Percentiles rank a stretch among this genome's conserved stretches.
Conservation (phyloP, 2,888 invertebrate genomes). For the Seira musarum region DNA sequence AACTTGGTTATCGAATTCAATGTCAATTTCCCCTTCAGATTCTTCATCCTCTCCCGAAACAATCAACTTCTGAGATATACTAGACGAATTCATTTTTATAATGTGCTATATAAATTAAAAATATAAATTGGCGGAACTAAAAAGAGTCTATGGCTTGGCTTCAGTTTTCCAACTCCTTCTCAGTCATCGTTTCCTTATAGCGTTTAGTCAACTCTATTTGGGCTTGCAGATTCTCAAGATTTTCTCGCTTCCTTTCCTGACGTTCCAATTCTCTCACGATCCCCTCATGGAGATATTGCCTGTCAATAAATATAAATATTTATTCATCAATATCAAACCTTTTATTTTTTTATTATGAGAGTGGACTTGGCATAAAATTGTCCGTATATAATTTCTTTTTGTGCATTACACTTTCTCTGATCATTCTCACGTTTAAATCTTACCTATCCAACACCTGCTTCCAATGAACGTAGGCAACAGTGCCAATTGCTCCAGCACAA, state of each 20-base stretch:
- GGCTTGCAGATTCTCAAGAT: conserved; percentile 45
- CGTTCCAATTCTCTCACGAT: conserved; percentile 49
- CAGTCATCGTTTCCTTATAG: conserved; percentile 40
- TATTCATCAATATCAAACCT: too few species aligned
- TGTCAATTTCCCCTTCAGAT: conserved; percentile 59
- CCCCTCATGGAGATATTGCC: conserved; percentile 49
- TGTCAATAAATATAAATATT: too few species aligned
- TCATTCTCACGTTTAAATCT: too few species aligned
- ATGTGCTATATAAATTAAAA: too few species aligned
- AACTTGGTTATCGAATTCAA: conserved; percentile 33
- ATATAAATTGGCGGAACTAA: too few species aligned
- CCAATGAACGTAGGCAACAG: conserved; percentile 54
- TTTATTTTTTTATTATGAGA: too few species aligned
- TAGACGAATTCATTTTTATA: conserved; percentile 31
- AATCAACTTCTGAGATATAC: conserved; percentile 41
- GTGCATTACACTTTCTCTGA: too few species aligned
- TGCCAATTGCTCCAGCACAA: conserved; percentile 41
- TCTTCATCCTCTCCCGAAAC: conserved; percentile 63
- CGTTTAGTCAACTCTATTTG: conserved; percentile 54
- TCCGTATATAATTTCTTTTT: too few species aligned
- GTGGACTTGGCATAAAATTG: too few species aligned
- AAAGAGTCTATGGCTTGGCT: neutral
- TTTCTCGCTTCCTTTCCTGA: conserved; percentile 45
- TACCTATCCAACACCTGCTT: conserved; percentile 51
- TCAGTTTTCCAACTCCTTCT: conserved; percentile 18